Conservation (phyloP, 2,113 vertebrate species). For the Poeciliopsis turrubarensis region DNA sequence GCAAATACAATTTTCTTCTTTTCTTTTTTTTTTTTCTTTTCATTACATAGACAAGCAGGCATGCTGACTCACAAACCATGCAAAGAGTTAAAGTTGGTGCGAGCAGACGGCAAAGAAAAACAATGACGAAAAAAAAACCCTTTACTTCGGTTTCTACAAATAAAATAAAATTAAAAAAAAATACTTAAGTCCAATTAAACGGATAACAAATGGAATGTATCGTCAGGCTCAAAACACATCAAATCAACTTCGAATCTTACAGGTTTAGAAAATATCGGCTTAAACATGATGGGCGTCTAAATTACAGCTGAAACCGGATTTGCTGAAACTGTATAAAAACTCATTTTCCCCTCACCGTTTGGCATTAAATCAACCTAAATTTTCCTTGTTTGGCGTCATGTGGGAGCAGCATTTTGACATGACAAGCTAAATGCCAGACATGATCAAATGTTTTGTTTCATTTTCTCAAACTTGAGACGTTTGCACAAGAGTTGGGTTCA, state of each 20-base stretch:
- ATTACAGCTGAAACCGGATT: neutral
- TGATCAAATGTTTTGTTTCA: neutral
- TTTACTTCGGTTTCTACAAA: constrained; percentile 1
- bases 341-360: no score
- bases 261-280: constrained; percentile 50
- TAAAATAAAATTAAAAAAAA: constrained; percentile 6
- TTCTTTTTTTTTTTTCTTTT: neutral
- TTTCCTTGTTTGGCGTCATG: neutral
- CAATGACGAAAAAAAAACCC: constrained; percentile 28
- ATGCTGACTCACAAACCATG: constrained; percentile 81
- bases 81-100: constrained; percentile 76
- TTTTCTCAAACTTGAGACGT: neutral
- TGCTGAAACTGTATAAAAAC: neutral
- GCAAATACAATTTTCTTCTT: constrained; percentile 72
- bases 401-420: neutral
- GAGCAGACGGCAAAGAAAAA: constrained; percentile 62
- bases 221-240: constrained; percentile 38
- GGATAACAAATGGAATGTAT: constrained; percentile 69
- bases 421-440: neutral
- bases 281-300: constrained; percentile 23
- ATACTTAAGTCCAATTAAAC: constrained; percentile 45
- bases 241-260: constrained; percentile 37
- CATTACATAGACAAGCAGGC: constrained; percentile 78
- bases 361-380: no score
- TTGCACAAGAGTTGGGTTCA: neutral